These are phyloP conservation scores for Antennarius striatus DNA, from an alignment of 2,113 vertebrate species.

Conservation along the genomic window DNA sequence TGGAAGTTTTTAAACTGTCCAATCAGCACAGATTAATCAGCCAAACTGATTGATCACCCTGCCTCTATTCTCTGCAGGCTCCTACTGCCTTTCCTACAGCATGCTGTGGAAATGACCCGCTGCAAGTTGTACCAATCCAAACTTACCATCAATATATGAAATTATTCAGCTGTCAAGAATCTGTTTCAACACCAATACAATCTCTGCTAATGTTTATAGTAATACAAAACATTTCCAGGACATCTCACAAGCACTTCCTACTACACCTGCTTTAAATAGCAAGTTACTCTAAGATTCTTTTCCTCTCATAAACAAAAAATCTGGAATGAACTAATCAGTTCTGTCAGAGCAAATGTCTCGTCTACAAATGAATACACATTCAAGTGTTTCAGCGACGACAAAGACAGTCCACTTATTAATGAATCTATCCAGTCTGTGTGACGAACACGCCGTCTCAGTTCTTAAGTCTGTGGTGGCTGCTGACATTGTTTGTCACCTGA, in stretches of 20 bases:
- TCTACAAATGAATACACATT: too few species aligned
- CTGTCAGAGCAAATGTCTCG: too few species aligned
- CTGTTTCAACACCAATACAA: neutral
- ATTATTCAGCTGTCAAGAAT: neutral
- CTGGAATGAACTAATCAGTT: neutral
- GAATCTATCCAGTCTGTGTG: neutral
- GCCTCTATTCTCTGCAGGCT: too few species aligned
- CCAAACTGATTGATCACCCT: too few species aligned
- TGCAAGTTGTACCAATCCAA: too few species aligned
- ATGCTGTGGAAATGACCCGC: neutral
- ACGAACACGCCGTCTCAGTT: neutral
- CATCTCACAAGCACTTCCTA: neutral
- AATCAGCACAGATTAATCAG: too few species aligned
- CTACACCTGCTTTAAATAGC: conserved; percentile 11
- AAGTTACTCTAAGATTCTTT: conserved; percentile 6
- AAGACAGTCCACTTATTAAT: neutral
- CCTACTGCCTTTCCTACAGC: neutral
- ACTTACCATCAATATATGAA: neutral
- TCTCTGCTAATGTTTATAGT: neutral
- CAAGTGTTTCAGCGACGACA: too few species aligned
- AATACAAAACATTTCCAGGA: neutral
- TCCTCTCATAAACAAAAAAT: neutral
- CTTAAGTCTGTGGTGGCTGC: conserved; percentile 3
- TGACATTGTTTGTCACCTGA: conserved; percentile 31
- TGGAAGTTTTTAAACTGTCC: too few species aligned